Evolutionary conservation across 2,797 vertebrate species (phyloP).

Genomic region (Salmo trutta): DNA sequence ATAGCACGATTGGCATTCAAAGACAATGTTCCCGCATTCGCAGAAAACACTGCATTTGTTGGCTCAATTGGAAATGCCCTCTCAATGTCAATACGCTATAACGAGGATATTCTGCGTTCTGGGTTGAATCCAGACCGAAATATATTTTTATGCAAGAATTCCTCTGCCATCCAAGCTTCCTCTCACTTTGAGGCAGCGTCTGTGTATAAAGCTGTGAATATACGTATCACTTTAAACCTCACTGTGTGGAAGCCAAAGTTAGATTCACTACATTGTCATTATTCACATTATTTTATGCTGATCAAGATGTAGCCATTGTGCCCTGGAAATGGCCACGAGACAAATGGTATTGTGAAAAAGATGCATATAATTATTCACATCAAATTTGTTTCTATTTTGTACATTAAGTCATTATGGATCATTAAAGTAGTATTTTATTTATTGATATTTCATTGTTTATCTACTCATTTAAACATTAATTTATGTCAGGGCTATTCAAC

Average conservation of each 20-base stretch:
- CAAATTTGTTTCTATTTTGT: not conserved
- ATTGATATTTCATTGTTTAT: slow-evolving; percentile 8
- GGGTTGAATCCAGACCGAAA: not conserved
- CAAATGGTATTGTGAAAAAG: slow-evolving; percentile 7
- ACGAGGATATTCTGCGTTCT: too few relatives aligned
- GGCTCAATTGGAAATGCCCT: too few relatives aligned
- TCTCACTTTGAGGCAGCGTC: not conserved
- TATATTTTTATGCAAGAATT: slow-evolving; percentile 1
- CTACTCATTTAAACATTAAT: not conserved
- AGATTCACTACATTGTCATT: slow-evolving; percentile 8
- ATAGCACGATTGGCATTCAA: too few relatives aligned
- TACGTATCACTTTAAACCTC: too few relatives aligned
- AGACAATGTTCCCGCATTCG: too few relatives aligned
- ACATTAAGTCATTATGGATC: slow-evolving; percentile 2
- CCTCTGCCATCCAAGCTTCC: not conserved
- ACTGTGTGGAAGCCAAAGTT: slow-evolving; percentile 29
- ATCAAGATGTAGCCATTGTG: slow-evolving; percentile 52
- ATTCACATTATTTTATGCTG: slow-evolving; percentile 30
- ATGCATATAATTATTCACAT: slow-evolving; percentile 12
- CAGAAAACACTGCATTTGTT: too few relatives aligned
- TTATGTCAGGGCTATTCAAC: not conserved
- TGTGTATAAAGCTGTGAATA: not conserved
- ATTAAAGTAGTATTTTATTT: slow-evolving; percentile 7
- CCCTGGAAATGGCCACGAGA: slow-evolving; percentile 14
- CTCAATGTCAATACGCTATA: too few relatives aligned